Percentiles rank a stretch among this genome's conserved stretches.
Conservation (phyloP, 1,140 invertebrate species). For the Helicorthomorpha holstii region DNA sequence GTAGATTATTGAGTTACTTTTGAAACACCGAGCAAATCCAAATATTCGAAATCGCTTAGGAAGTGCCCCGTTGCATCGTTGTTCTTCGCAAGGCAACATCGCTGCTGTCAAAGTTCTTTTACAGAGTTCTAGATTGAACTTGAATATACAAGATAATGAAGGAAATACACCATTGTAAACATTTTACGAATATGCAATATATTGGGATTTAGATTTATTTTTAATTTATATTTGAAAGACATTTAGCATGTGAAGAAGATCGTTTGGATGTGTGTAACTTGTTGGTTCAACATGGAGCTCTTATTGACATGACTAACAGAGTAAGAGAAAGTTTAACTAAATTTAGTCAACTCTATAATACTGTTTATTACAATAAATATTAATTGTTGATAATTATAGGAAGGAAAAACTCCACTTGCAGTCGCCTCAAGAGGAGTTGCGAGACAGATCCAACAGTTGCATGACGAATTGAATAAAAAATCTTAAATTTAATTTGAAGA, state of each 20-base stretch:
- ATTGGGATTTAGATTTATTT: not conserved
- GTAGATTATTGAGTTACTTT: constrained; percentile 43
- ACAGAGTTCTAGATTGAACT: constrained; percentile 27
- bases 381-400: too few species aligned
- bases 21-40: constrained; percentile 52
- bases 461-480: too few species aligned
- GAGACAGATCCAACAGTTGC: too few species aligned
- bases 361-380: too few species aligned
- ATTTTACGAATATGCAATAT: not conserved
- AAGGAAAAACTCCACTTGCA: too few species aligned
- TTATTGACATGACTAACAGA: constrained; percentile 43
- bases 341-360: too few species aligned
- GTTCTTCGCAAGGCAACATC: constrained; percentile 58
- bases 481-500: too few species aligned
- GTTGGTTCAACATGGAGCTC: constrained; percentile 47
- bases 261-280: constrained; percentile 45
- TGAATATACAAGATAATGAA: constrained; percentile 39
- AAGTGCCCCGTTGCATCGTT: constrained; percentile 67
- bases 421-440: too few species aligned
- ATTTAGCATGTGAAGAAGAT: constrained; percentile 71
- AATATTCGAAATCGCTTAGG: constrained; percentile 53
- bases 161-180: constrained; percentile 51
- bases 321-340: too few species aligned
- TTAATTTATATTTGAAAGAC: constrained; percentile 27
- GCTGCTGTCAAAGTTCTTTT: constrained; percentile 51